Evolutionary conservation across 2,113 vertebrate species (phyloP).

Genomic region (Cyanoramphus novaezelandiae): DNA sequence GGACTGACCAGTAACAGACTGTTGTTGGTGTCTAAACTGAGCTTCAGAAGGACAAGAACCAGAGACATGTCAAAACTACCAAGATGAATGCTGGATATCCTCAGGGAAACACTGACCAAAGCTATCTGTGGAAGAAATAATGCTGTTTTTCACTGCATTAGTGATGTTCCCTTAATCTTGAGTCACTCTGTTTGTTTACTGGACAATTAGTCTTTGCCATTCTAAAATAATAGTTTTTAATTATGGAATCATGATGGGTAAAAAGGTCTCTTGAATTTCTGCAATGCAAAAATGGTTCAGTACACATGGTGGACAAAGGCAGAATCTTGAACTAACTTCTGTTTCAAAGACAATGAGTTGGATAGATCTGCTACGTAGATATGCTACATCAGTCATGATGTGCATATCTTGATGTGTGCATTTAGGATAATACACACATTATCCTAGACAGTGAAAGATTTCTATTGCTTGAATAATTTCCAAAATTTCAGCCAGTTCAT

Average conservation of each 20-base stretch:
- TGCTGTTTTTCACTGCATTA: not conserved
- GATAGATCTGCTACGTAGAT: not conserved
- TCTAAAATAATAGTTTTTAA: not conserved
- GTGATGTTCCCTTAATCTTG: not conserved
- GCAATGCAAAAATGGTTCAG: not conserved
- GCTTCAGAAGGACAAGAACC: not conserved
- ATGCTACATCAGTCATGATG: not conserved
- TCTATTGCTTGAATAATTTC: not conserved
- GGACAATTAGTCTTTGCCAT: not conserved
- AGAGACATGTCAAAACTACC: not conserved
- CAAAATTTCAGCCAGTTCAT: not conserved
- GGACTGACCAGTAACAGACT: conserved; percentile 68
- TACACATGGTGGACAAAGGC: not conserved
- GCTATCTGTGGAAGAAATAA: not conserved
- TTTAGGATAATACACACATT: not conserved
- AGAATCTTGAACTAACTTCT: not conserved
- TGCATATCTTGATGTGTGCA: not conserved
- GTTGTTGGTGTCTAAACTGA: not conserved
- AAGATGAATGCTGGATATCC: not conserved
- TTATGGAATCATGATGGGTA: not conserved
- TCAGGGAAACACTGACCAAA: not conserved
- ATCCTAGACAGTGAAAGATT: not conserved
- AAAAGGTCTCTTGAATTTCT: not conserved
- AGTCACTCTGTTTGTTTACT: not conserved
- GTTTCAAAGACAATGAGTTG: not conserved